Evolutionary conservation across 2,888 invertebrate species (phyloP).

Genomic region (Heliconius sara): DNA sequence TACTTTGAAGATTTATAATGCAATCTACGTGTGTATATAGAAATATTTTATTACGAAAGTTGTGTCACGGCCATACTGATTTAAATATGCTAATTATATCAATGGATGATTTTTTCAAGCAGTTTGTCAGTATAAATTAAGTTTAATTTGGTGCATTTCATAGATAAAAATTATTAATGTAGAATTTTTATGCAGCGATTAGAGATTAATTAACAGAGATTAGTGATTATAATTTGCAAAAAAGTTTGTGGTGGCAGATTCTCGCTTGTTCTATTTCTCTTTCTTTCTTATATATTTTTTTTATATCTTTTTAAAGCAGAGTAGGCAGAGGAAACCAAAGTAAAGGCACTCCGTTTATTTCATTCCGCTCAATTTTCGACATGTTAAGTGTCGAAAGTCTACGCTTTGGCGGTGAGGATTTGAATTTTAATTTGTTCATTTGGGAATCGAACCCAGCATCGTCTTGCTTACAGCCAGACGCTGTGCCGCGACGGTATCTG

Average conservation of each 20-base stretch:
- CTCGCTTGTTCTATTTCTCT: no score
- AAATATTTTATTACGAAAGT: slow-evolving; percentile 26
- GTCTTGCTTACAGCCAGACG: neutral
- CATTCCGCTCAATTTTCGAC: neutral
- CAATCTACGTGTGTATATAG: neutral
- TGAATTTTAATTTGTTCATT: no score
- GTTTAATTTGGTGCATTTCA: neutral
- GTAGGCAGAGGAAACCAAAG: no score
- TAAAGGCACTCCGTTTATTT: neutral
- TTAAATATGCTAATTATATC: slow-evolving; percentile 13
- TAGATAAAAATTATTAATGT: neutral
- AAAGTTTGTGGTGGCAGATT: neutral
- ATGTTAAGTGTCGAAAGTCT: no score
- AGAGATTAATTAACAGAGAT: neutral
- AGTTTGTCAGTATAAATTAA: slow-evolving; percentile 5
- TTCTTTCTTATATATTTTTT: no score
- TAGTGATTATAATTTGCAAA: neutral
- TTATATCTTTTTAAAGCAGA: no score
- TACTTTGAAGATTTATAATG: neutral
- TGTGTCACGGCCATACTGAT: slow-evolving; percentile 15
- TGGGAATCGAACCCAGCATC: neutral
- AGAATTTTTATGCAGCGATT: neutral
- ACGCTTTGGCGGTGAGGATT: no score
- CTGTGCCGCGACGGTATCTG: neutral
- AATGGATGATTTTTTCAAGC: slow-evolving; percentile 9